Evolutionary conservation across 2,113 vertebrate species (phyloP).

Genomic region (Stigmatopora nigra): DNA sequence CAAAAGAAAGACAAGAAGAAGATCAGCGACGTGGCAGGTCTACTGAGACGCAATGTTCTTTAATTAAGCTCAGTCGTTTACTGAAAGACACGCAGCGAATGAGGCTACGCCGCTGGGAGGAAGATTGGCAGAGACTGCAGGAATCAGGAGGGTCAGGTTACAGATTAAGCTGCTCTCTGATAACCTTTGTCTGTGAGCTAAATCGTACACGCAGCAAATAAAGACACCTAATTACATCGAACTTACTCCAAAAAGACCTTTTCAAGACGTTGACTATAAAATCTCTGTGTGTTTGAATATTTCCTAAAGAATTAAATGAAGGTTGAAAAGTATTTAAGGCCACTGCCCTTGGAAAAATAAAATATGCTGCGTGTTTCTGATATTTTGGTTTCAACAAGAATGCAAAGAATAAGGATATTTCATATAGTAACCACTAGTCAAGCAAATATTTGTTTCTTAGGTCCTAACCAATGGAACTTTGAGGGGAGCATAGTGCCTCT

Average conservation of each 20-base stretch:
- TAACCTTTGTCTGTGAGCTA: conserved; percentile 20
- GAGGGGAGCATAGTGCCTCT: background rate
- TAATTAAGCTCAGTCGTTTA: conserved; percentile 63
- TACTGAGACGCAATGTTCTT: conserved; percentile 54
- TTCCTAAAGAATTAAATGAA: background rate
- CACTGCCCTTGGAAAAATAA: background rate
- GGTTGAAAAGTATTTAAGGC: background rate
- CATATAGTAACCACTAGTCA: background rate
- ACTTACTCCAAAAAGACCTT: background rate
- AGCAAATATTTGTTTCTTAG: too few relatives aligned
- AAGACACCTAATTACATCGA: conserved; percentile 1
- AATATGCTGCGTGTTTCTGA: background rate
- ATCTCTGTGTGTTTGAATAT: background rate
- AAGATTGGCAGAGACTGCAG: background rate
- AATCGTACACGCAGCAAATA: background rate
- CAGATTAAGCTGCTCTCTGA: conserved; percentile 43
- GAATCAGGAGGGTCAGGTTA: conserved; percentile 43
- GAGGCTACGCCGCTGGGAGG: conserved; percentile 45
- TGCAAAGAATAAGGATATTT: background rate
- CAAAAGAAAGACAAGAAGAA: conserved; percentile 24
- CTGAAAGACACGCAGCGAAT: conserved; percentile 33
- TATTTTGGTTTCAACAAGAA: background rate
- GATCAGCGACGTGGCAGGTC: conserved; percentile 58
- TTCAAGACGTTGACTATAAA: background rate
- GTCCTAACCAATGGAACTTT: too few relatives aligned